Base-by-base conservation (phyloP, 2,113 vertebrate genomes). In the Loxodonta africana region DNA sequence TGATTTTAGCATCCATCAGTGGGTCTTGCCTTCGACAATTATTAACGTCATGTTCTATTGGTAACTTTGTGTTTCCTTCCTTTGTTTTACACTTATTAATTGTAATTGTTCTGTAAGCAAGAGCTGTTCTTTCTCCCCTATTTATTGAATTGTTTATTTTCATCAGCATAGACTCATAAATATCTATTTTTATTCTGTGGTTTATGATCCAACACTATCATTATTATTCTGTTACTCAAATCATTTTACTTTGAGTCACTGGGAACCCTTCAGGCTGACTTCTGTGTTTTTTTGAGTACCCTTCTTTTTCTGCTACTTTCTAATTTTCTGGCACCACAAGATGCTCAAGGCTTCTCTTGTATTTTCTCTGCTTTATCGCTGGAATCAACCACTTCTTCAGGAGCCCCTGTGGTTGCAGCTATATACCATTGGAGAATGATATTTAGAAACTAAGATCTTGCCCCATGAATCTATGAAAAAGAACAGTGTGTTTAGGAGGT, bases 31-130 rank as follows among this genome's bases (percentile, higher is more conserved):
- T 71, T 25, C 73, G 82, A 37, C 6, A 30, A 26, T 77, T 57
- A 57, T 46, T 76, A n/a, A 4, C 69, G 11, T 15, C 60, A 8
- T 63, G 8, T 91, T 93, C 25, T 88, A n/a, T 41, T 83, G 48
- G 26, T 78, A 69, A 71, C 51, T 90, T 80, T 87, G 3, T 71
- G 15, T 81, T 82, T 63, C 28, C 3, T 10, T 33, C 37, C 65
- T 93, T 83, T 63, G 5, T 46, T 26, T 69, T 73, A 26, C 23
- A 57, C 83, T 94, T 81, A 74, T 65, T 44, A 73, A 21, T 62
- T 90, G 57, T 4, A 69, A 74, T 44, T 90, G 91, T 63, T 65
- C 63, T 92, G 21, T 62, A 44, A 80, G 20, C 53, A 95, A 94
- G 44, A 83, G 7, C 41, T 91, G 2, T 46, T 76, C 33, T n/a